Percentiles rank a stretch among this genome's conserved stretches.
Conservation (phyloP, 2,113 vertebrate species). For the Pseudois nayaur region DNA sequence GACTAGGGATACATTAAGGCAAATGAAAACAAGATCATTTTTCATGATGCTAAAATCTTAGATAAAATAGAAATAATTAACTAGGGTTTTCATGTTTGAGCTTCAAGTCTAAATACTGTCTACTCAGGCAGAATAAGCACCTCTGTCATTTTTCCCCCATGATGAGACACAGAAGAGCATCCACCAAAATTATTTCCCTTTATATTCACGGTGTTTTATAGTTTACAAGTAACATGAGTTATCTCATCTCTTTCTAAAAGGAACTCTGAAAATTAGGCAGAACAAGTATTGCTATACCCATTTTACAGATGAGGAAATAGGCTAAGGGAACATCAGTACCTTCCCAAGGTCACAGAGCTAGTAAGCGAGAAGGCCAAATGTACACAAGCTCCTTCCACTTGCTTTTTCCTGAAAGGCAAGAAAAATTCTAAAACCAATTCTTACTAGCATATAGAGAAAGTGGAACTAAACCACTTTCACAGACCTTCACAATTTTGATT, state of each 20-base stretch:
- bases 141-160: neutral
- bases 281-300: neutral
- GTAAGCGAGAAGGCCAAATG: neutral
- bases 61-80: neutral
- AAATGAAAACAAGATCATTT: neutral
- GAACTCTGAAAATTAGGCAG: neutral
- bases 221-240: neutral
- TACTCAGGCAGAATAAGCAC: neutral
- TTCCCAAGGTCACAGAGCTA: neutral
- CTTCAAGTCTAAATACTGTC: neutral
- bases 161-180: neutral
- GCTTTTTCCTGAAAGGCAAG: neutral
- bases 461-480: neutral
- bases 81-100: neutral
- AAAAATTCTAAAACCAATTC: neutral
- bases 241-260: neutral
- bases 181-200: neutral
- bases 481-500: neutral
- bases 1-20: neutral
- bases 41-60: neutral
- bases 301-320: neutral
- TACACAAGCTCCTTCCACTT: neutral
- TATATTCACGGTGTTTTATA: neutral
- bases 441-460: neutral
- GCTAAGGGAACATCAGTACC: neutral